A percentile compares a stretch with the other conserved stretches of the same genome.
phyloP scores from a whole-genome alignment of 2,797 vertebrate genomes.

The Pseudochaenichthys georgianus region DNA sequence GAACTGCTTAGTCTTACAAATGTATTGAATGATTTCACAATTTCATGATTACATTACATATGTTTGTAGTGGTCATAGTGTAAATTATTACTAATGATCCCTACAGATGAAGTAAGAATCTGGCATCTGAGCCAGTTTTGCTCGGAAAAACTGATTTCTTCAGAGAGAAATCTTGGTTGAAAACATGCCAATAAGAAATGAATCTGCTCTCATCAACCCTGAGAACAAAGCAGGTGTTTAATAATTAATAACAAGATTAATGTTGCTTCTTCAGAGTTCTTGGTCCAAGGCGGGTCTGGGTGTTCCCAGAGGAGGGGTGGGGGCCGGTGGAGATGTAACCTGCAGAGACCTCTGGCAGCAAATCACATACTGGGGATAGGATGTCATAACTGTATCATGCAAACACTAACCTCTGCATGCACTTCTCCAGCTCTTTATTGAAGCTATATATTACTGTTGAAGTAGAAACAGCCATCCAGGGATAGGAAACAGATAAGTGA shows the following conservation, averaged over 20 bases:
- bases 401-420: constrained; percentile 19
- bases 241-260: neutral
- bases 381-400: constrained; percentile 22
- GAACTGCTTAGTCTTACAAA: neutral
- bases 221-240: neutral
- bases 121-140: neutral
- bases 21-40: neutral
- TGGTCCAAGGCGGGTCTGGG: constrained; percentile 4
- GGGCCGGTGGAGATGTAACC: constrained; percentile 10
- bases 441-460: constrained; percentile 6
- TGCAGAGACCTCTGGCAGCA: constrained; percentile 25
- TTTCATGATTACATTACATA: neutral
- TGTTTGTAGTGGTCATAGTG: neutral
- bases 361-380: constrained; percentile 38
- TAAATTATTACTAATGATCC: neutral
- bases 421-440: constrained; percentile 6
- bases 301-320: constrained; percentile 36
- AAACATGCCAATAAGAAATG: neutral
- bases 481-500: constrained; percentile 28
- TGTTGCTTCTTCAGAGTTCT: neutral
- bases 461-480: constrained; percentile 4
- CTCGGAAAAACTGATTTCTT: neutral
- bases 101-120: neutral
- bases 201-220: neutral
- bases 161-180: neutral